Conservation (phyloP, 2,888 invertebrate species). For the Ormyrus labotus region DNA sequence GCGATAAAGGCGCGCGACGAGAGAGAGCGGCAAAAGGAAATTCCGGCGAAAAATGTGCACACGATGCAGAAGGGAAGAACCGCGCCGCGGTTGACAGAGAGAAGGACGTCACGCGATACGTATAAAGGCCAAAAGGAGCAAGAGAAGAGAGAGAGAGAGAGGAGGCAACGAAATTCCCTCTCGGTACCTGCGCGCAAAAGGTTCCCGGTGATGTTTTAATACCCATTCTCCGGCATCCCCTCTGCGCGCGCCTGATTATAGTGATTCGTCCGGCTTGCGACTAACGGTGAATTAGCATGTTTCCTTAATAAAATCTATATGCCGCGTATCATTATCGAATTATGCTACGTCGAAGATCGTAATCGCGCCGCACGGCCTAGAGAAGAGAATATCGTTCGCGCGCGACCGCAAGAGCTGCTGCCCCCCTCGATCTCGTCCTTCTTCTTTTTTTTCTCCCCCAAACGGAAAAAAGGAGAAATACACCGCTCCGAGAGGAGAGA, state of each 20-base stretch:
- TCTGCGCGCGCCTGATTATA: slow-evolving; percentile 65
- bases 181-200: slow-evolving; percentile 19
- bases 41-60: neutral
- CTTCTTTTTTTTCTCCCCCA: slow-evolving; percentile 24
- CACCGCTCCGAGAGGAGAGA: neutral
- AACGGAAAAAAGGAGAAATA: neutral
- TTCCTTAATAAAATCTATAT: slow-evolving; percentile 70
- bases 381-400: slow-evolving; percentile 54
- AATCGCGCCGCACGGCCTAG: slow-evolving; percentile 63
- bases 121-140: neutral
- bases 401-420: slow-evolving; percentile 63
- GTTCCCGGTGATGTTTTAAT: slow-evolving; percentile 69
- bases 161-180: slow-evolving; percentile 5
- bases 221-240: slow-evolving; percentile 64
- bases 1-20: neutral
- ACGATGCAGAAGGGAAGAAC: neutral
- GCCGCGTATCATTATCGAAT: slow-evolving; percentile 74
- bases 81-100: slow-evolving; percentile 27
- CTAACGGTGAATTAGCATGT: slow-evolving; percentile 74
- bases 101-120: slow-evolving; percentile 43
- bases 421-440: neutral
- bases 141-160: neutral
- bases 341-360: slow-evolving; percentile 71
- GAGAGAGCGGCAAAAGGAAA: neutral
- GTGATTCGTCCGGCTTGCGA: slow-evolving; percentile 66